These are phyloP conservation scores for Cossypha heuglini DNA, from an alignment of 2,797 vertebrate species.

Conservation along the genomic window DNA sequence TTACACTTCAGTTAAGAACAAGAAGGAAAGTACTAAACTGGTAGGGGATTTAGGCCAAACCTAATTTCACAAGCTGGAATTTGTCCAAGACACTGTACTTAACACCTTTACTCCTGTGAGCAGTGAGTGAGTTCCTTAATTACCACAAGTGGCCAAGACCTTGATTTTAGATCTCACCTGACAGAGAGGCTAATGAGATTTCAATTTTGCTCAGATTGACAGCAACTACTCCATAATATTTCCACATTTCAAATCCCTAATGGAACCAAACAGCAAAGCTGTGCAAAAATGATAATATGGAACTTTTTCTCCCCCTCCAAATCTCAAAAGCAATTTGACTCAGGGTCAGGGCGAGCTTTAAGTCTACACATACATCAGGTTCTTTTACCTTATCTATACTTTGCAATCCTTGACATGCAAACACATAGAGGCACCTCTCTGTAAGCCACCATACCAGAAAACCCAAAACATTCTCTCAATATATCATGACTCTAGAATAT, in stretches of 20 bases:
- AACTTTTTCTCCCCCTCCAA: background rate
- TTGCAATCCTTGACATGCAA: background rate
- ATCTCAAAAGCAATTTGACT: background rate
- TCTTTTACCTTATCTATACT: background rate
- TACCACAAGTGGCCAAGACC: constrained; percentile 27
- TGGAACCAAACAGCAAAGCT: constrained; percentile 2
- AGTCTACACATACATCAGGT: background rate
- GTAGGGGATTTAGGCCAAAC: constrained; percentile 3
- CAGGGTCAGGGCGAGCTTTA: background rate
- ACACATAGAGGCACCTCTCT: background rate
- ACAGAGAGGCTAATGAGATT: constrained; percentile 45
- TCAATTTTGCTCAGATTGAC: constrained; percentile 37
- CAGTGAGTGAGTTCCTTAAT: background rate
- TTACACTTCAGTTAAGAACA: background rate
- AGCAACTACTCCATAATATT: background rate
- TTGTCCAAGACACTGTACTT: constrained; percentile 17
- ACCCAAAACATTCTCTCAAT: background rate
- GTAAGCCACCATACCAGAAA: background rate
- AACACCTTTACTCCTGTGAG: constrained; percentile 45
- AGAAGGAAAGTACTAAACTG: background rate
- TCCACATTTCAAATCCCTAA: background rate
- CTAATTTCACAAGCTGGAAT: constrained; percentile 42
- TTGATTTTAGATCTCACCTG: constrained; percentile 31
- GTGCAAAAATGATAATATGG: background rate
- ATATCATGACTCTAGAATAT: background rate